These are phyloP conservation scores for Puntigrus tetrazona DNA, from an alignment of 2,113 vertebrate genomes.

Conservation along the genomic window DNA sequence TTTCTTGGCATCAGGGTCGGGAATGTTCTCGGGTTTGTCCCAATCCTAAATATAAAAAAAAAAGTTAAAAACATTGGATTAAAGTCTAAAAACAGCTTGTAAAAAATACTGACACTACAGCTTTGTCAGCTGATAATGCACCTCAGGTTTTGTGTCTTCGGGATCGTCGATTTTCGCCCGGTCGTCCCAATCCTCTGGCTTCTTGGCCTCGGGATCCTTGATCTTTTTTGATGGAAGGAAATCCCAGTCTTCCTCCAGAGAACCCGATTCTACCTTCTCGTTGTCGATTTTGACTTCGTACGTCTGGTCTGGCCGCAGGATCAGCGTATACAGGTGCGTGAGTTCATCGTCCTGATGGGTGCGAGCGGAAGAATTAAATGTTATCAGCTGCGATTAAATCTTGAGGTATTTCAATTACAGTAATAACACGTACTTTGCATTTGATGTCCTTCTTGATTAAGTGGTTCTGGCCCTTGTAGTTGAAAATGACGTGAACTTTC, in stretches of 20 bases:
- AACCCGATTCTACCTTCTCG: conserved; percentile 77
- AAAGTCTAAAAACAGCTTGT: not conserved
- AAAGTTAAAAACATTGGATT: not conserved
- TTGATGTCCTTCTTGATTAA: conserved; percentile 84
- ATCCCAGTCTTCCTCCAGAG: conserved; percentile 84
- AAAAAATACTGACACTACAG: not conserved
- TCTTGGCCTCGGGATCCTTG: conserved; percentile 76
- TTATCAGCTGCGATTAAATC: not conserved
- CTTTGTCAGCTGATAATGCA: conserved; percentile 28
- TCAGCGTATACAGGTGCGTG: conserved; percentile 84
- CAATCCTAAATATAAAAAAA: conserved; percentile 79
- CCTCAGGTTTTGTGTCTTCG: conserved; percentile 76
- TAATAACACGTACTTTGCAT: conserved; percentile 79
- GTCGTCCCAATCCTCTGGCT: conserved; percentile 77
- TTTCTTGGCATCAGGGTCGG: conserved; percentile 81
- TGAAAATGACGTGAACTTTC: conserved; percentile 89
- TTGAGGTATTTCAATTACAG: not conserved
- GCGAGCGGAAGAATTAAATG: not conserved
- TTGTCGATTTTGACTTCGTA: conserved; percentile 83
- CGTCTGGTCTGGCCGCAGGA: conserved; percentile 82
- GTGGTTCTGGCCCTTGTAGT: conserved; percentile 86
- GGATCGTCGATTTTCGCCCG: conserved; percentile 71
- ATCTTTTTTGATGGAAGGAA: conserved; percentile 76
- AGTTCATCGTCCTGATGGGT: conserved; percentile 78
- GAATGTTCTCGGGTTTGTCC: conserved; percentile 81